These are phyloP conservation scores for Cataglyphis rosenhaueri DNA, from an alignment of 2,888 invertebrate genomes.

Conservation along the genomic window DNA sequence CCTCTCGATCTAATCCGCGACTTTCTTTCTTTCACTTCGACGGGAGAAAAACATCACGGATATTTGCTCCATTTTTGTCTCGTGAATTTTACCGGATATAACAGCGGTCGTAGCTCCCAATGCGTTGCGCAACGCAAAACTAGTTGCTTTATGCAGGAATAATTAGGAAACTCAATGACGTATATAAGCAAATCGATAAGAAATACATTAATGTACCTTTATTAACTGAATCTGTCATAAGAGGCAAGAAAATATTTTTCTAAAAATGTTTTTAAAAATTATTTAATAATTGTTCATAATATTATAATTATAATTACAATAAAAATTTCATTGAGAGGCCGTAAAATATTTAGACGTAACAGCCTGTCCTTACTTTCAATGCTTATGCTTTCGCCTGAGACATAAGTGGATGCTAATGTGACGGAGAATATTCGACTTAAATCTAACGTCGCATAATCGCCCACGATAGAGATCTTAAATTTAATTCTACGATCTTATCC, in stretches of 20 bases:
- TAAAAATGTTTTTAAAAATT: neutral
- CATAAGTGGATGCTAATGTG: conserved; percentile 28
- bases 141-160: neutral
- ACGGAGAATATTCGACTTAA: conserved; percentile 14
- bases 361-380: neutral
- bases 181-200: neutral
- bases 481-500: conserved; percentile 23
- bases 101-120: conserved; percentile 50
- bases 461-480: conserved; percentile 38
- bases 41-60: conserved; percentile 4
- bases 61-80: conserved; percentile 37
- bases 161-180: conserved; percentile 26
- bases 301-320: conserved; percentile 23
- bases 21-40: conserved; percentile 61
- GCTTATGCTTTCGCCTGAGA: conserved; percentile 18
- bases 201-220: neutral
- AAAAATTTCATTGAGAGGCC: conserved; percentile 3
- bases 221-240: neutral
- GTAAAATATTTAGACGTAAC: neutral
- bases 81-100: conserved; percentile 66
- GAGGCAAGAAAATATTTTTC: neutral
- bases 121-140: conserved; percentile 54
- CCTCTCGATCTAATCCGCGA: conserved; percentile 6
- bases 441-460: conserved; percentile 21
- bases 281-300: neutral